Conservation (phyloP, 2,113 vertebrate species). For the Myodes glareolus region DNA sequence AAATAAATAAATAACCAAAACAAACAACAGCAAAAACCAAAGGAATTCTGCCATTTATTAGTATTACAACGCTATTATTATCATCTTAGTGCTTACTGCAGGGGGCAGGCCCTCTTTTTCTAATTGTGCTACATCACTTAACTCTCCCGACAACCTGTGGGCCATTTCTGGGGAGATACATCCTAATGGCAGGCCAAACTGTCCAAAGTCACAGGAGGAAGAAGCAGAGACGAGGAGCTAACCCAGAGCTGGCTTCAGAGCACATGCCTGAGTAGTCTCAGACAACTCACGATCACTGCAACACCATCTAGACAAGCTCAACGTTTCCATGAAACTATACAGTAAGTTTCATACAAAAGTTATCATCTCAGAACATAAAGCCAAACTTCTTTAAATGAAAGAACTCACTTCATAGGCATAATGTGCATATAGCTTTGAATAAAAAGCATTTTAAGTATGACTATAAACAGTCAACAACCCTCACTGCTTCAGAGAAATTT, state of each 20-base stretch:
- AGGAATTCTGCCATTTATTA: neutral
- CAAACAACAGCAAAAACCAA: neutral
- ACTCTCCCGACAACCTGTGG: neutral
- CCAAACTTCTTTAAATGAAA: neutral
- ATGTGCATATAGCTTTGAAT: neutral
- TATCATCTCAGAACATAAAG: neutral
- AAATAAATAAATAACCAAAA: neutral
- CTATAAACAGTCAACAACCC: neutral
- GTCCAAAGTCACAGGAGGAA: neutral
- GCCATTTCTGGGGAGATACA: neutral
- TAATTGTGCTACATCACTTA: neutral
- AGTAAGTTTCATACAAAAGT: constrained; percentile 6
- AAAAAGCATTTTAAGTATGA: neutral
- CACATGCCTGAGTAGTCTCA: neutral
- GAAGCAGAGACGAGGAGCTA: neutral
- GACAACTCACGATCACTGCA: neutral
- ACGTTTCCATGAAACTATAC: neutral
- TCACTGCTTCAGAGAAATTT: neutral
- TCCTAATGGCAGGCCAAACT: neutral
- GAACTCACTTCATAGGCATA: neutral
- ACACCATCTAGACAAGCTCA: neutral
- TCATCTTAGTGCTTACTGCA: neutral
- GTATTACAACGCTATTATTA: neutral
- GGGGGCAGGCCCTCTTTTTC: neutral
- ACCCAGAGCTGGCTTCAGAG: neutral